Evolutionary conservation across 2,888 invertebrate species (phyloP).

Genomic region (Plebejus argus): DNA sequence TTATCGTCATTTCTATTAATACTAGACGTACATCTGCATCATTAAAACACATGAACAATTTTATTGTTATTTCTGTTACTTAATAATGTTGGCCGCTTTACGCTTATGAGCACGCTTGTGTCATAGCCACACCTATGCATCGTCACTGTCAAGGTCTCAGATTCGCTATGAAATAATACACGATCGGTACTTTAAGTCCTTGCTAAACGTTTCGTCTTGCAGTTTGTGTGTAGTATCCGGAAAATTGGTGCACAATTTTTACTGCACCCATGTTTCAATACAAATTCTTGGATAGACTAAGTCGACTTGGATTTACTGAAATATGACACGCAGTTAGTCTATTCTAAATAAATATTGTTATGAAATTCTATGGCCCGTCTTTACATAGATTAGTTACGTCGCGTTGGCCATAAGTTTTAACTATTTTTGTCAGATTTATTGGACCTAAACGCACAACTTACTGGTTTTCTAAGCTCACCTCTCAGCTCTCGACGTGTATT

Average conservation of each 20-base stretch:
- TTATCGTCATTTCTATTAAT: not conserved
- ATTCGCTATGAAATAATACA: conserved; percentile 31
- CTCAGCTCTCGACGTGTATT: not conserved
- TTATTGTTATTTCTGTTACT: not conserved
- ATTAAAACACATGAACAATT: not conserved
- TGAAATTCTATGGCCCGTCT: no score
- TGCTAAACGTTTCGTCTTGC: not conserved
- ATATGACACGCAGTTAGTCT: not conserved
- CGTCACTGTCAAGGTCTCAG: conserved; percentile 47
- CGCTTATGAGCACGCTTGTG: conserved; percentile 24
- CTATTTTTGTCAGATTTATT: no score
- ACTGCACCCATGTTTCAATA: no score
- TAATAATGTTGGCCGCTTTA: not conserved
- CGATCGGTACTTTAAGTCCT: conserved; percentile 21
- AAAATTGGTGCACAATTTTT: not conserved
- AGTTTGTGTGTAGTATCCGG: not conserved
- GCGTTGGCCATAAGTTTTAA: no score
- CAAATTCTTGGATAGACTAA: not conserved
- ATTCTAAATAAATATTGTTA: not conserved
- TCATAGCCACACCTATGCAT: conserved; percentile 38
- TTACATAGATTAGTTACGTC: no score
- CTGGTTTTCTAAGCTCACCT: no score
- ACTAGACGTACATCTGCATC: no score
- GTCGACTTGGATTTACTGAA: not conserved
- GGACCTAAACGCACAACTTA: no score